Conservation (phyloP, 1,140 invertebrate genomes). For the Branchinecta lynchi region DNA sequence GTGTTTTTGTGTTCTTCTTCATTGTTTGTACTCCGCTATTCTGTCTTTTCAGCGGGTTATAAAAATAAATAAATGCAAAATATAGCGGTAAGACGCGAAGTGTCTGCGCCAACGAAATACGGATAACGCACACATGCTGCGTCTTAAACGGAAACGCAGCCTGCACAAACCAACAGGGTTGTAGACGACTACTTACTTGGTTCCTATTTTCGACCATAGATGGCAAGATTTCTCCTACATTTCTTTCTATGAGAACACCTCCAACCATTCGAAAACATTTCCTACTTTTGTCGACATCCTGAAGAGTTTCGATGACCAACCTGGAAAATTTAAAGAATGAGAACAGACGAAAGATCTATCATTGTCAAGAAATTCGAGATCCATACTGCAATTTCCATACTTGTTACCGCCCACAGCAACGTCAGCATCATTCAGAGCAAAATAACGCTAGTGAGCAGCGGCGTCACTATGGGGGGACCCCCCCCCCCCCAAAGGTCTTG, state of each 20-base stretch:
- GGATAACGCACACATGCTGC: not conserved
- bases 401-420: too few relatives aligned
- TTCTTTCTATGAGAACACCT: conserved; percentile 79
- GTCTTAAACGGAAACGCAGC: conserved; percentile 1
- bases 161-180: not conserved
- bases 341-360: too few relatives aligned
- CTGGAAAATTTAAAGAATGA: conserved; percentile 39
- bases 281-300: conserved; percentile 62
- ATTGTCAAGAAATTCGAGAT: too few relatives aligned
- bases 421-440: too few relatives aligned
- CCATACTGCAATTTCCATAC: too few relatives aligned
- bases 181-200: conserved; percentile 38
- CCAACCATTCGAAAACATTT: conserved; percentile 89
- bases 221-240: conserved; percentile 77
- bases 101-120: not conserved
- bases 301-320: conserved; percentile 82
- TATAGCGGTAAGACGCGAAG: not conserved
- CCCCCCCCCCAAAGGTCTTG: too few relatives aligned
- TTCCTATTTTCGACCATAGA: conserved; percentile 63
- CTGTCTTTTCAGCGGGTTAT: too few relatives aligned
- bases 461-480: too few relatives aligned
- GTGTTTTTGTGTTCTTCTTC: too few relatives aligned
- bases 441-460: too few relatives aligned
- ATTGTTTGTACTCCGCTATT: too few relatives aligned
- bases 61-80: too few relatives aligned